Evolutionary conservation across 2,888 invertebrate genomes (phyloP).

Genomic region (Exocentrus adspersus): DNA sequence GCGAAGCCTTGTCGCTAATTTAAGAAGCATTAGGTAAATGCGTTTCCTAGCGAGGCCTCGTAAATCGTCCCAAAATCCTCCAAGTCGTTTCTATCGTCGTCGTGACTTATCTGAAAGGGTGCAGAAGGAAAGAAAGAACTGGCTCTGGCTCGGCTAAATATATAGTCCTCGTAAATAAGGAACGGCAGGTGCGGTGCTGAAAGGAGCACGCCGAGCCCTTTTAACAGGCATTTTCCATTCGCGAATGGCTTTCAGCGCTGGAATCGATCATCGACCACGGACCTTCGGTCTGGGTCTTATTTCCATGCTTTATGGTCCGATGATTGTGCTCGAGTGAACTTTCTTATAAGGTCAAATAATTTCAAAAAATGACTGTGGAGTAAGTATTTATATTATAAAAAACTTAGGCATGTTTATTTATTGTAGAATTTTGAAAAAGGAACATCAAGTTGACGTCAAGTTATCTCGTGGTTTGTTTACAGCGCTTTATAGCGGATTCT

Average conservation of each 20-base stretch:
- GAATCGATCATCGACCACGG: constrained; percentile 26
- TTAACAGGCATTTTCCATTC: constrained; percentile 15
- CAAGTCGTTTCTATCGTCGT: constrained; percentile 38
- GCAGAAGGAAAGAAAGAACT: constrained; percentile 40
- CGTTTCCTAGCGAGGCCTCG: constrained; percentile 48
- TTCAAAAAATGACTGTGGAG: too few species aligned
- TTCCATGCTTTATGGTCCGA: too few species aligned
- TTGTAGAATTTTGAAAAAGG: too few species aligned
- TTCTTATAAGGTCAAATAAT: too few species aligned
- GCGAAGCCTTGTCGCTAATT: constrained; percentile 29
- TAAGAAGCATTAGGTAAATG: constrained; percentile 43
- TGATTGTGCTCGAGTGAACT: too few species aligned
- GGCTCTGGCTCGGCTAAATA: constrained; percentile 48
- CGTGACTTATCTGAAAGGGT: constrained; percentile 42
- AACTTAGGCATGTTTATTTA: too few species aligned
- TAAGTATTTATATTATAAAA: too few species aligned
- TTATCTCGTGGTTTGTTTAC: too few species aligned
- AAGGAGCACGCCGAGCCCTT: constrained; percentile 40
- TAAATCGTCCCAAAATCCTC: constrained; percentile 48
- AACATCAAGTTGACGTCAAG: too few species aligned
- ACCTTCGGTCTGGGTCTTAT: too few species aligned
- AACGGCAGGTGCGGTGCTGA: constrained; percentile 52
- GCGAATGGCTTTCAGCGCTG: constrained; percentile 16
- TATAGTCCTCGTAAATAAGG: constrained; percentile 52
- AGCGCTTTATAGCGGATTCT: too few species aligned